phyloP scores from a whole-genome alignment of 2,888 invertebrate species.

The Chrysopilus asiliformis region DNA sequence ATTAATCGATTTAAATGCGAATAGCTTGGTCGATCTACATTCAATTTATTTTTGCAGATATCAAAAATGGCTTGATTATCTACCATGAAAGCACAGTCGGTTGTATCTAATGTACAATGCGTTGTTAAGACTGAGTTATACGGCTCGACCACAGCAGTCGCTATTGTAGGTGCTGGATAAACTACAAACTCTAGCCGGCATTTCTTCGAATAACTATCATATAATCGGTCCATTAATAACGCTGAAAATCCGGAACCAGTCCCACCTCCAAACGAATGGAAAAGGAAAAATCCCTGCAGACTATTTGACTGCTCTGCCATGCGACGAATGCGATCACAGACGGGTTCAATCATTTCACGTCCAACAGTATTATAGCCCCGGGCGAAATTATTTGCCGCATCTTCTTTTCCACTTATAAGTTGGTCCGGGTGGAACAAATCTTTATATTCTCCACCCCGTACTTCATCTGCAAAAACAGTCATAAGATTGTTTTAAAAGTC shows the following conservation, averaged over 20 bases:
- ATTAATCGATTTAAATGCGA: conserved; percentile 55
- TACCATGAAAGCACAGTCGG: conserved; percentile 82
- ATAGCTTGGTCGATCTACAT: conserved; percentile 51
- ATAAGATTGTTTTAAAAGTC: not conserved
- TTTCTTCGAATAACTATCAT: conserved; percentile 71
- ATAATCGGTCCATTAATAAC: conserved; percentile 66
- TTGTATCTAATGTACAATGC: conserved; percentile 68
- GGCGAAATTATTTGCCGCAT: conserved; percentile 79
- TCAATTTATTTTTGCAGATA: conserved; percentile 57
- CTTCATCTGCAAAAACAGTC: conserved; percentile 36
- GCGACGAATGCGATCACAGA: conserved; percentile 59
- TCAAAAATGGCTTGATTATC: conserved; percentile 87
- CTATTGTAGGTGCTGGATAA: conserved; percentile 43
- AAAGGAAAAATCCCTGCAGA: conserved; percentile 73
- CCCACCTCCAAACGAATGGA: conserved; percentile 76
- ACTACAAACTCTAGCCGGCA: conserved; percentile 56
- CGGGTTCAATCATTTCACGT: conserved; percentile 60
- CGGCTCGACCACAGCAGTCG: conserved; percentile 82
- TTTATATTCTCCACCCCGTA: conserved; percentile 51
- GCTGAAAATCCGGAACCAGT: conserved; percentile 78
- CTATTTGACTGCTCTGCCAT: conserved; percentile 70
- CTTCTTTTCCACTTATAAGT: conserved; percentile 74
- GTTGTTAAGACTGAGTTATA: conserved; percentile 83
- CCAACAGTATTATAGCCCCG: conserved; percentile 79
- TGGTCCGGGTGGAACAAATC: conserved; percentile 73